Conservation (phyloP, 2,888 invertebrate species). For the Brenthis hecate region DNA sequence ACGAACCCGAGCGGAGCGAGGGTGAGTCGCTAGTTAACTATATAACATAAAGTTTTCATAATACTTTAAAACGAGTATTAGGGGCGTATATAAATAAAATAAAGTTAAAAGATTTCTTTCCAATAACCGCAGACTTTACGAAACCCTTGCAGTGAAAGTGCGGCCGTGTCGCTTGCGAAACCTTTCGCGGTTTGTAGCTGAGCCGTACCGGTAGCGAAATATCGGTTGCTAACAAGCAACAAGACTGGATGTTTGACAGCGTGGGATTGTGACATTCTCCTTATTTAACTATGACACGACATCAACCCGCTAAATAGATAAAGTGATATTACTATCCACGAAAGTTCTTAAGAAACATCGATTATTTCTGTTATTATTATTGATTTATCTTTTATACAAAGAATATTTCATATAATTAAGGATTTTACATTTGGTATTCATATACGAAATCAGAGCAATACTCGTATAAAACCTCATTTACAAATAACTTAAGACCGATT, state of each 20-base stretch:
- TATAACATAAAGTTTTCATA: too few species aligned
- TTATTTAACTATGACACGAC: constrained; percentile 10
- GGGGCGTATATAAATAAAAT: not conserved
- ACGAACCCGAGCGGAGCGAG: too few species aligned
- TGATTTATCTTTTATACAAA: too few species aligned
- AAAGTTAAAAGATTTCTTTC: constrained; percentile 48
- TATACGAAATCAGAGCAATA: too few species aligned
- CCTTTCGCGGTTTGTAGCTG: constrained; percentile 25
- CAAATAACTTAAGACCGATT: too few species aligned
- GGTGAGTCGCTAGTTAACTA: too few species aligned
- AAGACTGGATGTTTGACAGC: constrained; percentile 21
- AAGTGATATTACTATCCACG: not conserved
- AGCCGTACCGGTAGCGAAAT: constrained; percentile 22
- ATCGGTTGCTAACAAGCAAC: constrained; percentile 20
- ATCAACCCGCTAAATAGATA: constrained; percentile 1
- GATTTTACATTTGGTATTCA: too few species aligned
- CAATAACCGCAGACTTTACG: constrained; percentile 25
- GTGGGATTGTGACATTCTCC: constrained; percentile 21
- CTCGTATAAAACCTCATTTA: too few species aligned
- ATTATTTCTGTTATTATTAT: too few species aligned
- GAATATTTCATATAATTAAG: too few species aligned
- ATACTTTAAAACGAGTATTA: too few species aligned
- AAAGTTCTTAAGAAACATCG: too few species aligned
- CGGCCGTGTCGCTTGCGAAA: constrained; percentile 23
- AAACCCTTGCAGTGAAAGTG: constrained; percentile 34